Evolutionary conservation across 1,140 invertebrate species (phyloP), one percentile per base, ranked within the genome.

Genomic region (Planococcus citri): DNA sequence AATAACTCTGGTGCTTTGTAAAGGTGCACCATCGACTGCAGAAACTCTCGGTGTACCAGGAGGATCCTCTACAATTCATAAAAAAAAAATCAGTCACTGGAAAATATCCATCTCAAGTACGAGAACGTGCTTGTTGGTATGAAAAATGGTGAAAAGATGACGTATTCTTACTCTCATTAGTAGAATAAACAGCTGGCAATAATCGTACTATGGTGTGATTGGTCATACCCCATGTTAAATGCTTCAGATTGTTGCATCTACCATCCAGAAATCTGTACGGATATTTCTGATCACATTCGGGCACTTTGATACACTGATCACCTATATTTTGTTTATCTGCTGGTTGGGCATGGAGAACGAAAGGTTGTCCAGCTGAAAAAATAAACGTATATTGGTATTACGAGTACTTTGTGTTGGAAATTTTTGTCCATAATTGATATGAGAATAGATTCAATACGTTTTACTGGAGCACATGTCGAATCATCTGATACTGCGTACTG

Each of bases 181-280:
- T 9, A 3, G 41, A 51, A 75, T 89, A 90, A 73, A 79, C 81
- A 1, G 88, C 82, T 68, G 83, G 82, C 33, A 90, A 75, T 29
- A 90, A 76, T 70, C 88, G 77, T 68, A 82, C 82, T 73, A 86
- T 83, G 2, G 80, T 82, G 17, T 80, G 84, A 14, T 83, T 81
- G 1, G 81, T 76, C 73, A 82, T 79, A 1, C 84, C 84, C 79
- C 79, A 82, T 37, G 79, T 80, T 1, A 80, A 81, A 24, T 85
- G 75, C 10, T 79, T 74, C 0, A 84, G 75, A 75, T 91, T 88
- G 75, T 91, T 91, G 76, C 89, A 91, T 20, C 84, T 85, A 6
- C 88, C 89, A 76, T 91, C 87, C 57, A 84, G 79, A 4, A 79
- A 84, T n/a, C 90, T 78, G 75, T 85, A 88, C 70, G 80, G 82